Conservation (phyloP, 1,140 invertebrate genomes). For the Pseudomyrmex flavicornis region DNA sequence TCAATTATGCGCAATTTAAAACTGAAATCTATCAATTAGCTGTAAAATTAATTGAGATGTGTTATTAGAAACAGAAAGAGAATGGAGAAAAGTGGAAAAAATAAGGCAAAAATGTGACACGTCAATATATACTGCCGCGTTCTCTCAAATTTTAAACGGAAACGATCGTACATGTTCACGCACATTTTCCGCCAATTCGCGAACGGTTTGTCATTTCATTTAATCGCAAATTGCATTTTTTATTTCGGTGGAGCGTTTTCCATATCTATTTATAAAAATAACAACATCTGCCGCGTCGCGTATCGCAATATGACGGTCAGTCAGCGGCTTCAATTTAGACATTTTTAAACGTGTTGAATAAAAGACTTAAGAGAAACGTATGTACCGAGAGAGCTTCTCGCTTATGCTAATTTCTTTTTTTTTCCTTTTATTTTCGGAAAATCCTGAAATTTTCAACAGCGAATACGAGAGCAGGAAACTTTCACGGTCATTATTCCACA, state of each 20-base stretch:
- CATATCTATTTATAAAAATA: slow-evolving; percentile 19
- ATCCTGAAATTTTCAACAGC: slow-evolving; percentile 45
- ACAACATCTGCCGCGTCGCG: background rate
- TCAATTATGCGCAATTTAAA: too few relatives aligned
- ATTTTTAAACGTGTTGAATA: slow-evolving; percentile 19
- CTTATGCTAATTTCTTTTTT: slow-evolving; percentile 9
- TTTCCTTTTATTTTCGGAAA: slow-evolving; percentile 32
- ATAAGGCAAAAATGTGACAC: background rate
- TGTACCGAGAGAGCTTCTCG: background rate
- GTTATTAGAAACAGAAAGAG: too few relatives aligned
- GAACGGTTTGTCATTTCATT: background rate
- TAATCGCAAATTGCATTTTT: slow-evolving; percentile 1
- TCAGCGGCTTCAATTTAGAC: background rate
- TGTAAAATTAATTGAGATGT: too few relatives aligned
- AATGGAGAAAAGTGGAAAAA: too few relatives aligned
- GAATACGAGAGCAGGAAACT: slow-evolving; percentile 45
- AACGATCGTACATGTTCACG: background rate
- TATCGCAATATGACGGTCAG: background rate
- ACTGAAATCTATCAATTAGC: too few relatives aligned
- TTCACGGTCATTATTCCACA: slow-evolving; percentile 52
- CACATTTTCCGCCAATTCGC: background rate
- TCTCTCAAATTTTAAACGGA: background rate
- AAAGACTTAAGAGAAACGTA: slow-evolving; percentile 43
- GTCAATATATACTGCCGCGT: too few relatives aligned
- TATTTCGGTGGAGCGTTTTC: background rate